Evolutionary conservation across 2,113 vertebrate species (phyloP).

Genomic region (Gnathonemus echidnorhynchus): DNA sequence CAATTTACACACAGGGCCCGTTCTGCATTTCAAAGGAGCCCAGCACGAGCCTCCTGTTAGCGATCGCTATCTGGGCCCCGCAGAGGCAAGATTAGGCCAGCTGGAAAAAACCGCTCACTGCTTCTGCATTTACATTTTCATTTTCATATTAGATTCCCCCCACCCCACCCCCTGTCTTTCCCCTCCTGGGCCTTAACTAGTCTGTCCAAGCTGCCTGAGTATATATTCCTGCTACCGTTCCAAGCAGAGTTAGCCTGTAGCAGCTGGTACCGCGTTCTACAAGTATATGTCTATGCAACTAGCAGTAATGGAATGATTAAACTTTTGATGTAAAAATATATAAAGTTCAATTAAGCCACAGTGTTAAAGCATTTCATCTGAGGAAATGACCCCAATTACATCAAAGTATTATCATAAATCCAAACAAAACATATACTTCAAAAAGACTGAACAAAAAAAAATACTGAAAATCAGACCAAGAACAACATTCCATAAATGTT

Average conservation of each 20-base stretch:
- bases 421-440: conserved; percentile 9
- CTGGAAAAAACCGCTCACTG: conserved; percentile 47
- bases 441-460: conserved; percentile 25
- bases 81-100: conserved; percentile 67
- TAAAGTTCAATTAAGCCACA: conserved; percentile 45
- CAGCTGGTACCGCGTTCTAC: conserved; percentile 1
- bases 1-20: conserved; percentile 67
- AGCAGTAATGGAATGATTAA: conserved; percentile 52
- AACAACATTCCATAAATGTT: not conserved
- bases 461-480: conserved; percentile 24
- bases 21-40: conserved; percentile 78
- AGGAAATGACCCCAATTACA: conserved; percentile 45
- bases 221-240: conserved; percentile 11
- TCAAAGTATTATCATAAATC: conserved; percentile 48
- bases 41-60: conserved; percentile 63
- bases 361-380: conserved; percentile 49
- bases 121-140: conserved; percentile 64
- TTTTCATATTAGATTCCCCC: conserved; percentile 63
- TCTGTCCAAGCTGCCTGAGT: conserved; percentile 14
- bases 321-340: conserved; percentile 47
- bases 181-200: conserved; percentile 33
- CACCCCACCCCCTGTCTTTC: conserved; percentile 29
- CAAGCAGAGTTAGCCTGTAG: not conserved
- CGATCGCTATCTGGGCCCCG: conserved; percentile 66
- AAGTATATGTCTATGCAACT: conserved; percentile 21